Evolutionary conservation across 2,113 vertebrate species (phyloP).

Genomic region (Sylvilagus bachmani): DNA sequence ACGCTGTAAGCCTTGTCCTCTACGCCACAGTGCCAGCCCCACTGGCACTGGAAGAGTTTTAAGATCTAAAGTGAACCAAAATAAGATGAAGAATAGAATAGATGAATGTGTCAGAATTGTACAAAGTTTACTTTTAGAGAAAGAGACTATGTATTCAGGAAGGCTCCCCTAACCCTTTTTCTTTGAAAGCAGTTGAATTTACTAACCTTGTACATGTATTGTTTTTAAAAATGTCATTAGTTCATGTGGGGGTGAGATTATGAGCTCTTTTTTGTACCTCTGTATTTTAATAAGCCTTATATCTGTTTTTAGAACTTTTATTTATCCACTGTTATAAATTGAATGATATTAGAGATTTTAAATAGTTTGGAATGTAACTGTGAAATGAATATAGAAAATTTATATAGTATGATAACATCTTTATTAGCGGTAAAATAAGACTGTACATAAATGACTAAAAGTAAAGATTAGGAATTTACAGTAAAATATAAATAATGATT

Average conservation of each 20-base stretch:
- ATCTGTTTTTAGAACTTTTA: background rate
- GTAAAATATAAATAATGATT: conserved; percentile 37
- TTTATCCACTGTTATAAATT: background rate
- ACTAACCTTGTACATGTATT: background rate
- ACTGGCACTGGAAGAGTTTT: background rate
- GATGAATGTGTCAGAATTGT: background rate
- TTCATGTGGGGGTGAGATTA: background rate
- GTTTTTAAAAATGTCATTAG: background rate
- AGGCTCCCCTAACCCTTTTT: too few relatives aligned
- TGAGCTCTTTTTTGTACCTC: conserved; percentile 7
- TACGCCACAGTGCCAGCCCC: too few relatives aligned
- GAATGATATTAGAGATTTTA: conserved; percentile 46
- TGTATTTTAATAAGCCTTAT: conserved; percentile 23
- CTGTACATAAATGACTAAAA: conserved; percentile 3
- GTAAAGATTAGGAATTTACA: background rate
- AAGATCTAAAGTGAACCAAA: conserved; percentile 43
- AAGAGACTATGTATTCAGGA: background rate
- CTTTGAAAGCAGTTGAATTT: conserved; percentile 1
- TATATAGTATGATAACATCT: background rate
- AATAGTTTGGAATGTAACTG: conserved; percentile 6
- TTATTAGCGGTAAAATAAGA: conserved; percentile 37
- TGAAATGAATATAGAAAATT: conserved; percentile 51
- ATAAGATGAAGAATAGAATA: conserved; percentile 8
- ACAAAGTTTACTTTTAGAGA: conserved; percentile 41
- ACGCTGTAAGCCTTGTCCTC: too few relatives aligned